Conservation (phyloP, 2,888 invertebrate genomes). For the Tigriopus californicus region DNA sequence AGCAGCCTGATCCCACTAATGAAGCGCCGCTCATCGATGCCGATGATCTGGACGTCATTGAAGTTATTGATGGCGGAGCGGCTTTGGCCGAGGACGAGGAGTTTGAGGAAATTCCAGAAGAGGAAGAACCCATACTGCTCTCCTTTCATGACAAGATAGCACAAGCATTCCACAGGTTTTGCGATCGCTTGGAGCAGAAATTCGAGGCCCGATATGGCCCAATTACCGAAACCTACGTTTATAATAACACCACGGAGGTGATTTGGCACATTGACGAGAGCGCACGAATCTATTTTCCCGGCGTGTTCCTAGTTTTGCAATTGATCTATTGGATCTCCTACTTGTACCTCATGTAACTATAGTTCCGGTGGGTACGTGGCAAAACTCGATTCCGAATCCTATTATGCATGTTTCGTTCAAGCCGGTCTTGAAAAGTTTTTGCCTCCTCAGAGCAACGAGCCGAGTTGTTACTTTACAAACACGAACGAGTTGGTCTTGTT, state of each 20-base stretch:
- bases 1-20: background rate
- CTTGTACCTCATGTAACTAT: slow-evolving; percentile 20
- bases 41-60: background rate
- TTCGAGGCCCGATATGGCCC: background rate
- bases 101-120: slow-evolving; percentile 9
- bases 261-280: slow-evolving; percentile 36
- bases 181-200: background rate
- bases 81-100: background rate
- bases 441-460: too few species aligned
- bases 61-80: background rate
- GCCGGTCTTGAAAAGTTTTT: too few species aligned
- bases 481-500: too few species aligned
- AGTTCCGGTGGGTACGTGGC: too few species aligned
- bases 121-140: background rate
- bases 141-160: too few species aligned
- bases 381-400: too few species aligned
- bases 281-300: slow-evolving; percentile 36
- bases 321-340: slow-evolving; percentile 30
- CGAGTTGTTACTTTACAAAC: too few species aligned
- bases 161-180: background rate
- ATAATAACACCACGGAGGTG: slow-evolving; percentile 16
- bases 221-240: background rate
- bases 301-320: slow-evolving; percentile 38
- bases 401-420: too few species aligned
- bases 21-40: background rate